Conservation (phyloP, 1,140 invertebrate species). For the Melitaea cinxia region DNA sequence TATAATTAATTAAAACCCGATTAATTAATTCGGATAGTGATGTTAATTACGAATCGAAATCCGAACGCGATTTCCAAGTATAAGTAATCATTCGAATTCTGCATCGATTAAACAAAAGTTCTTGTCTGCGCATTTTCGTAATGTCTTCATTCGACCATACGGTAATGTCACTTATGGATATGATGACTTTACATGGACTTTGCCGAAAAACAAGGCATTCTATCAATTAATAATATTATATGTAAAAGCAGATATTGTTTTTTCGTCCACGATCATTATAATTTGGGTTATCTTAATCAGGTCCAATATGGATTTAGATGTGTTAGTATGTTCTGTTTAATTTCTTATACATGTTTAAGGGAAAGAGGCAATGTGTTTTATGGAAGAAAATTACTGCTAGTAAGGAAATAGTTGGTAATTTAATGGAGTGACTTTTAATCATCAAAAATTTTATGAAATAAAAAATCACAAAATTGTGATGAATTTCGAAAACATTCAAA, state of each 20-base stretch:
- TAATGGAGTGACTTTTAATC: too few relatives aligned
- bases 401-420: too few relatives aligned
- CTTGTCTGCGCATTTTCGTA: constrained; percentile 58
- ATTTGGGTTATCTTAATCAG: constrained; percentile 11
- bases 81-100: constrained; percentile 74
- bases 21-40: constrained; percentile 72
- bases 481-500: too few relatives aligned
- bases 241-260: constrained; percentile 28
- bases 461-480: too few relatives aligned
- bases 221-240: constrained; percentile 42
- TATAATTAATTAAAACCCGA: background rate
- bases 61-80: constrained; percentile 73
- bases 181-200: constrained; percentile 44
- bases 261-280: constrained; percentile 2
- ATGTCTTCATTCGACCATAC: constrained; percentile 67
- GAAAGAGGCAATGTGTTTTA: too few relatives aligned
- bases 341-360: background rate
- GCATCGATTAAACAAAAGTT: constrained; percentile 60
- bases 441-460: too few relatives aligned
- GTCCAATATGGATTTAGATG: constrained; percentile 5
- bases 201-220: constrained; percentile 37
- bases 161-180: constrained; percentile 47
- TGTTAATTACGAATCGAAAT: constrained; percentile 71
- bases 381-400: too few relatives aligned
- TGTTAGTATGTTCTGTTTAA: background rate